phyloP scores from a whole-genome alignment of 2,113 vertebrate species.

The Alligator sinensis region DNA sequence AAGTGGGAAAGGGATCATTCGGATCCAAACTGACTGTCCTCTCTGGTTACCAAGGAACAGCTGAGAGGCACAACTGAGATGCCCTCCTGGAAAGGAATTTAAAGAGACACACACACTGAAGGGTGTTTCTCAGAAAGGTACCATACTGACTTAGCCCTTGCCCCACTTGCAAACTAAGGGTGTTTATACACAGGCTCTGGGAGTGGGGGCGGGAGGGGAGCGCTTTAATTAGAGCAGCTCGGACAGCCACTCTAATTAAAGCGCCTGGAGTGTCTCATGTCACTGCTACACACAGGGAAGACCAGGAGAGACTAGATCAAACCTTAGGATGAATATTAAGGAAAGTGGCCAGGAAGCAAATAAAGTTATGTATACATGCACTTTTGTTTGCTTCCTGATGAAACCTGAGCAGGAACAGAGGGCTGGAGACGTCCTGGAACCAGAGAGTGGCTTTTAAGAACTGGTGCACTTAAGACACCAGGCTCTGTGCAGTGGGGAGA shows the following conservation, averaged over 20 bases:
- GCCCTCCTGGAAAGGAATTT: accelerated
- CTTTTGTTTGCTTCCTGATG: too few species aligned
- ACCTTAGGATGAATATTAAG: not conserved
- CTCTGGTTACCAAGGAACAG: not conserved
- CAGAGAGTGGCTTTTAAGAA: not conserved
- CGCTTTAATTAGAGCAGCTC: not conserved
- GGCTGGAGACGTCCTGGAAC: not conserved
- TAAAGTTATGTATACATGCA: too few species aligned
- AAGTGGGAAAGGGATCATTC: not conserved
- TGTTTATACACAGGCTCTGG: too few species aligned
- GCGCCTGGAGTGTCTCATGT: not conserved
- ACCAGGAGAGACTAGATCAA: not conserved
- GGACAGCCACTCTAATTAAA: not conserved
- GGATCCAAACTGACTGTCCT: not conserved
- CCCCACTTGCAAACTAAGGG: too few species aligned
- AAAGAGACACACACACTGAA: not conserved
- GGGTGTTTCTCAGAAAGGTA: not conserved
- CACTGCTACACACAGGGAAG: not conserved
- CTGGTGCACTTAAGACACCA: not conserved
- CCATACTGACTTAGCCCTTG: not conserved
- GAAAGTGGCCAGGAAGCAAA: too few species aligned
- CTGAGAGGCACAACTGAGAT: not conserved
- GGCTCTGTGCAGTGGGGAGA: not conserved
- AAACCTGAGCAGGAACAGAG: not conserved
- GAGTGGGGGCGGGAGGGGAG: too few species aligned